These are phyloP conservation scores for Oryzias sinensis DNA, from an alignment of 2,797 vertebrate genomes.

Conservation along the genomic window DNA sequence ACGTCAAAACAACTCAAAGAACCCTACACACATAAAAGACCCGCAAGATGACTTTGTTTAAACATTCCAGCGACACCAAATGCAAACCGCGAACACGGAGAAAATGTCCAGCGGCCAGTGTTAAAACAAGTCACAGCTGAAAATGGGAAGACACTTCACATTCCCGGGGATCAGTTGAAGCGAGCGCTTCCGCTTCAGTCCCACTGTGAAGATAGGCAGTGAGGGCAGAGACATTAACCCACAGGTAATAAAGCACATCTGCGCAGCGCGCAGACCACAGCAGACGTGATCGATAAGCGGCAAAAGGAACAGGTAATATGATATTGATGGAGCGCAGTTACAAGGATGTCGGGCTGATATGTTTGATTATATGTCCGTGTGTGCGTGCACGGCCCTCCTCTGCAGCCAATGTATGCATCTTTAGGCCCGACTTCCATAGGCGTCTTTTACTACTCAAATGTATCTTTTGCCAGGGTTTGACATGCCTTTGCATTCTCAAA, in stretches of 20 bases:
- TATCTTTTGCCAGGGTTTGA: conserved; percentile 51
- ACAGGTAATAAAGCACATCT: conserved; percentile 71
- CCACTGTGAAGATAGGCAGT: conserved; percentile 25
- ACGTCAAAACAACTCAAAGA: no score
- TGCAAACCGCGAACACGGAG: no score
- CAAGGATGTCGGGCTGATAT: conserved; percentile 46
- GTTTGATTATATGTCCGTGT: conserved; percentile 35
- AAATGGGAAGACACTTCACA: conserved; percentile 48
- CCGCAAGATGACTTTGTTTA: no score
- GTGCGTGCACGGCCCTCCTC: conserved; percentile 6
- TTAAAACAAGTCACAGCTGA: no score
- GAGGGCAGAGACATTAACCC: conserved; percentile 59
- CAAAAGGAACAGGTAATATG: conserved; percentile 78
- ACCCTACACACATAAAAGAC: no score
- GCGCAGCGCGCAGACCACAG: conserved; percentile 62
- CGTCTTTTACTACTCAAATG: conserved; percentile 69
- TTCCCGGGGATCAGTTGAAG: conserved; percentile 65
- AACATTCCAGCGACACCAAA: no score
- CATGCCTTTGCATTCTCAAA: conserved; percentile 51
- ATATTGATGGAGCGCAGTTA: conserved; percentile 74
- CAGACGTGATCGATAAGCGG: conserved; percentile 75
- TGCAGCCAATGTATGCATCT: conserved; percentile 23
- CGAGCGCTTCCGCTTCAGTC: conserved; percentile 49
- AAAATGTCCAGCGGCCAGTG: no score
- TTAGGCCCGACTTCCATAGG: conserved; percentile 48